These are phyloP conservation scores for Tyto alba DNA, from an alignment of 2,113 vertebrate genomes.

Conservation along the genomic window DNA sequence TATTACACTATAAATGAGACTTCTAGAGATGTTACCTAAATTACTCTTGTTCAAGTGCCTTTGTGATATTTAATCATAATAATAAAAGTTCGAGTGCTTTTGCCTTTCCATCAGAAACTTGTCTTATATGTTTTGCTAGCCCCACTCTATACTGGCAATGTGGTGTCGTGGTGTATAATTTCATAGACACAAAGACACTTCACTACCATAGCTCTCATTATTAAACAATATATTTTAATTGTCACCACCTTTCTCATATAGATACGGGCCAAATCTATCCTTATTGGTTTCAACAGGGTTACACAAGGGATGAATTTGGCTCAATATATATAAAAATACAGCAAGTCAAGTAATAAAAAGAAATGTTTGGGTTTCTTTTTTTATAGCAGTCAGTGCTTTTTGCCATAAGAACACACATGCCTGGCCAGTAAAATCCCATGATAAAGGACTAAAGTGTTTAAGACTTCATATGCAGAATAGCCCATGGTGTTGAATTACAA, in stretches of 20 bases:
- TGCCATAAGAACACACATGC: conserved; percentile 32
- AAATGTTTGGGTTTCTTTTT: conserved; percentile 65
- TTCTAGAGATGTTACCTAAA: conserved; percentile 54
- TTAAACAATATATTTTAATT: conserved; percentile 68
- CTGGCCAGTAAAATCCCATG: conserved; percentile 60
- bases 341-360: conserved; percentile 54
- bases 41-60: not conserved
- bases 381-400: conserved; percentile 32
- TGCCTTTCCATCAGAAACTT: conserved; percentile 34
- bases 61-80: conserved; percentile 46
- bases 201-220: conserved; percentile 52
- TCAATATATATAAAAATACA: conserved; percentile 53
- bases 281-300: conserved; percentile 36
- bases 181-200: conserved; percentile 60
- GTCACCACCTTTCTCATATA: conserved; percentile 61
- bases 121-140: conserved; percentile 29
- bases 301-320: conserved; percentile 62
- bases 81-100: conserved; percentile 38
- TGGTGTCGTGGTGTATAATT: conserved; percentile 51
- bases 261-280: conserved; percentile 42
- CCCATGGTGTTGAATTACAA: conserved; percentile 52
- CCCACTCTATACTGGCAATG: not conserved
- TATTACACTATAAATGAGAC: not conserved
- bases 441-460: conserved; percentile 52
- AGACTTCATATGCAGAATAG: conserved; percentile 50